phyloP scores from a whole-genome alignment of 2,888 invertebrate species.

The Suillia variegata region DNA sequence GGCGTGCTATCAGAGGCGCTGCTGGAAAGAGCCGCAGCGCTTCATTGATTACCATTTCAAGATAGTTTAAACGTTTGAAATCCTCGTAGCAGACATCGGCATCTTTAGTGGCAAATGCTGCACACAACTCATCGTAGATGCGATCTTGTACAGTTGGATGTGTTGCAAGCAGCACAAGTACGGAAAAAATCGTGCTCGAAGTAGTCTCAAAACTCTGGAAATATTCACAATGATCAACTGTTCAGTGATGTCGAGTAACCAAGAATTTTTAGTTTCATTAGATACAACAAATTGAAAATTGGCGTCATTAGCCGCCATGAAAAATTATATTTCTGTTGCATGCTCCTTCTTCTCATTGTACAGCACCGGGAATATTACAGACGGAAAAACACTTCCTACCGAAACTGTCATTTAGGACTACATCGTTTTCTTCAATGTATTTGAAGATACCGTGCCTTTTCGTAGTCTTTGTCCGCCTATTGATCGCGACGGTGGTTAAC shows the following conservation, averaged over 20 bases:
- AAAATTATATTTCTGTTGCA: too few relatives aligned
- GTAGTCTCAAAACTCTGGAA: slow-evolving; percentile 26
- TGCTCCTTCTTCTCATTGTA: too few relatives aligned
- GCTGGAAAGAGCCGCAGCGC: slow-evolving; percentile 26
- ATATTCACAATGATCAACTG: neutral
- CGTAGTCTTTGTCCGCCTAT: too few relatives aligned
- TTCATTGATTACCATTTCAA: slow-evolving; percentile 31
- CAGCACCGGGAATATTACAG: too few relatives aligned
- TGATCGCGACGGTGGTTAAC: too few relatives aligned
- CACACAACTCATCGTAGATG: slow-evolving; percentile 21
- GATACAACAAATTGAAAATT: too few relatives aligned
- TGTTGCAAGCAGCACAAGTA: slow-evolving; percentile 22
- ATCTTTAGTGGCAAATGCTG: slow-evolving; percentile 18
- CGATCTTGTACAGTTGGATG: slow-evolving; percentile 24
- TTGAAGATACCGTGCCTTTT: too few relatives aligned
- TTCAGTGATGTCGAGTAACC: too few relatives aligned
- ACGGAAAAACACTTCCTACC: too few relatives aligned
- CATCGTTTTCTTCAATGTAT: too few relatives aligned
- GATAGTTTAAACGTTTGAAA: slow-evolving; percentile 24
- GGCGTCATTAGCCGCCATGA: too few relatives aligned
- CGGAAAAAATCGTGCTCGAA: slow-evolving; percentile 14
- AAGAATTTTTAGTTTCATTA: neutral
- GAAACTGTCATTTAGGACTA: too few relatives aligned
- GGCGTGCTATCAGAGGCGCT: slow-evolving; percentile 25
- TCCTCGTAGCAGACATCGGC: slow-evolving; percentile 16